Percentiles rank a stretch among this genome's conserved stretches.
Evolutionary conservation across 2,888 invertebrate genomes (phyloP).

Genomic region (Palloptera scutellata): DNA sequence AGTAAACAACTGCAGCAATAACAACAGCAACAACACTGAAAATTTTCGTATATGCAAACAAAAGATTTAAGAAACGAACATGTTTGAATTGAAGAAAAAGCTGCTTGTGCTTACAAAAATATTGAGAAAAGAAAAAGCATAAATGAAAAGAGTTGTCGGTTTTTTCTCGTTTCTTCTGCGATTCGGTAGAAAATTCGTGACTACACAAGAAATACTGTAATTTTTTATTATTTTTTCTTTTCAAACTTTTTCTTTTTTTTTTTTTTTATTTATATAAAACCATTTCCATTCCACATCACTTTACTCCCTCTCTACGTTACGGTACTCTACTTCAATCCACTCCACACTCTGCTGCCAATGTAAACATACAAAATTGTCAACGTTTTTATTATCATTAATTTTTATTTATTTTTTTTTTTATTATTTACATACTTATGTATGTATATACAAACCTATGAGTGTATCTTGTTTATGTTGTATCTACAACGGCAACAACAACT

Average conservation of each 20-base stretch:
- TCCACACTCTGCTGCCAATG: too few species aligned
- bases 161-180: neutral
- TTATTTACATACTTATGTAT: too few species aligned
- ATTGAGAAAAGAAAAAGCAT: neutral
- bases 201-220: neutral
- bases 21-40: conserved; percentile 1
- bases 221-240: neutral
- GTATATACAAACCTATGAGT: too few species aligned
- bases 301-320: too few species aligned
- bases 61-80: conserved; percentile 26
- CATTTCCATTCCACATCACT: too few species aligned
- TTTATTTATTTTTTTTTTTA: neutral
- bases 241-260: neutral
- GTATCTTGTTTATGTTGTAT: neutral
- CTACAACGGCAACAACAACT: neutral
- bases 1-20: neutral
- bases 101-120: neutral
- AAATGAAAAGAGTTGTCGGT: neutral
- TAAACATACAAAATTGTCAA: neutral
- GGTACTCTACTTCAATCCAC: too few species aligned
- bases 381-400: neutral
- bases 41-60: neutral
- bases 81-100: conserved; percentile 16
- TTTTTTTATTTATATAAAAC: neutral
- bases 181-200: neutral